Evolutionary conservation across 37 sponge, comb jelly and placozoan species (phyloP).

Genomic region (Mnemiopsis leidyi): DNA sequence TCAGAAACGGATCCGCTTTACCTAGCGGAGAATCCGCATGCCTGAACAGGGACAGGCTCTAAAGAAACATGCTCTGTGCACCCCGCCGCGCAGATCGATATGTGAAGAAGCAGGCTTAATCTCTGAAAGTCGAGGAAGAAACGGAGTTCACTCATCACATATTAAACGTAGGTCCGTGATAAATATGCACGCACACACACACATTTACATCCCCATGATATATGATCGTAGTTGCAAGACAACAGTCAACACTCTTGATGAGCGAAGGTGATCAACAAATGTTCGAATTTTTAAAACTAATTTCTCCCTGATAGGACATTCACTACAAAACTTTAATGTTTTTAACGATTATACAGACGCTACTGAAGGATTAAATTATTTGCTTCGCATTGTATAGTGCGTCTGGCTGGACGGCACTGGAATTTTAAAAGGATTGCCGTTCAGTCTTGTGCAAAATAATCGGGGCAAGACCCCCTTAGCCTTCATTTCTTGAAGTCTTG

Average conservation of each 20-base stretch:
- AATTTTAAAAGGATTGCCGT: neutral
- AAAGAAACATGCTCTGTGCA: no score
- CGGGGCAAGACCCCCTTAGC: neutral
- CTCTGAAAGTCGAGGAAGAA: neutral
- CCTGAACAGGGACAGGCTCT: neutral
- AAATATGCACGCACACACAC: no score
- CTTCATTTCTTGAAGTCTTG: neutral
- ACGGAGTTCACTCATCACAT: neutral
- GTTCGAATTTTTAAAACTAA: neutral
- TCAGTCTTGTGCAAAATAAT: neutral
- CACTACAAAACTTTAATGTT: neutral
- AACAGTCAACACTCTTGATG: neutral
- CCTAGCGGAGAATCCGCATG: neutral
- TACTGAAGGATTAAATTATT: neutral
- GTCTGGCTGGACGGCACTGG: neutral
- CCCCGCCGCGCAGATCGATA: neutral
- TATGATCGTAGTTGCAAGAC: neutral
- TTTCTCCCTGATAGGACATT: neutral
- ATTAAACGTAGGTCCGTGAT: neutral
- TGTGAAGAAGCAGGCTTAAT: neutral
- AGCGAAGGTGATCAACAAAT: neutral
- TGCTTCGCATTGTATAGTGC: neutral
- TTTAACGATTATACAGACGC: neutral
- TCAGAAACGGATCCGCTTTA: slow-evolving; percentile 45
- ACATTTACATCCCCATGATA: neutral